Conservation (phyloP, 2,113 vertebrate genomes). For the Perca schrenkii region DNA sequence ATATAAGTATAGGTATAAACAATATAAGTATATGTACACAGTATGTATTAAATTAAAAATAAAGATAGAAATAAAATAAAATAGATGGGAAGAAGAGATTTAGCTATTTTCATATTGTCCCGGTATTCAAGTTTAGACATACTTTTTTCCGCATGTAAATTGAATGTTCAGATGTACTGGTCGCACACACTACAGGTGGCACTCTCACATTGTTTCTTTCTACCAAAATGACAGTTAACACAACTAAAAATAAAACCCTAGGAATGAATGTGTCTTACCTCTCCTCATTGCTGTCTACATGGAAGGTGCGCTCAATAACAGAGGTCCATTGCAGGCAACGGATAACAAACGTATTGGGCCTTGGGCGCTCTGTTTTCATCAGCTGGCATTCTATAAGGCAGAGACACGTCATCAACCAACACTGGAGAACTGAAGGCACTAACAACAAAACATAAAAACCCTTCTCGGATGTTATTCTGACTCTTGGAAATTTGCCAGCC, state of each 20-base stretch:
- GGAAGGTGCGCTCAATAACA: slow-evolving; percentile 95
- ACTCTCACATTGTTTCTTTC: not conserved
- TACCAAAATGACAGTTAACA: not conserved
- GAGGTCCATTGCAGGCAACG: slow-evolving; percentile 97
- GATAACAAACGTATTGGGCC: slow-evolving; percentile 95
- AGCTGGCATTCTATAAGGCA: slow-evolving; percentile 85
- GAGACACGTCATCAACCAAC: not conserved
- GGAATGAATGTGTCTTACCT: slow-evolving; percentile 77
- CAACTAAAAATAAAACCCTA: not conserved
- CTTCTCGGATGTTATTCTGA: not conserved
- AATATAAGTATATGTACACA: too few species aligned
- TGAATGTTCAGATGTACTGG: not conserved
- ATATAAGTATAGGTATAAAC: too few species aligned
- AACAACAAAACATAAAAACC: not conserved
- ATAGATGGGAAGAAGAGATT: not conserved
- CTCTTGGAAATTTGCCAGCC: not conserved
- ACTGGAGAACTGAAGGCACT: not conserved
- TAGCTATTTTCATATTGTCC: not conserved
- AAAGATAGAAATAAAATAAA: too few species aligned
- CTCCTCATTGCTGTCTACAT: slow-evolving; percentile 92
- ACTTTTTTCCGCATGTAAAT: slow-evolving; percentile 4
- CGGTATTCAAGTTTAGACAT: not conserved
- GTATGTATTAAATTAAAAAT: too few species aligned
- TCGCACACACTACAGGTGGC: not conserved
- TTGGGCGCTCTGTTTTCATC: slow-evolving; percentile 92